phyloP scores from a whole-genome alignment of 2,888 invertebrate species.

The Sepiola atlantica region DNA sequence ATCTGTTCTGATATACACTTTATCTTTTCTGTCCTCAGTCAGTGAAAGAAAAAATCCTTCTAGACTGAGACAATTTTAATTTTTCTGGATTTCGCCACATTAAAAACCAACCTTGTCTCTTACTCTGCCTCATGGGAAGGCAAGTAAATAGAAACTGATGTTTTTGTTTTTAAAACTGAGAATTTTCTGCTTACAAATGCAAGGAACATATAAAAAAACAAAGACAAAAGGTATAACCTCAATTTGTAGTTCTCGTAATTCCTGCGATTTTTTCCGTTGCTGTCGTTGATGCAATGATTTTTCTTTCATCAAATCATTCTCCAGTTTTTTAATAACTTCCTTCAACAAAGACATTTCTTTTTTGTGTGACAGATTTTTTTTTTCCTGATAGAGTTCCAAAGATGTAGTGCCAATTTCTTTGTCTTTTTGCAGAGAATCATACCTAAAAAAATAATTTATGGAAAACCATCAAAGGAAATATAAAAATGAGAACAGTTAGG shows the following conservation, averaged over 20 bases:
- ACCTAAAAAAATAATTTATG: slow-evolving; percentile 54
- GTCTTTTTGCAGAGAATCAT: slow-evolving; percentile 64
- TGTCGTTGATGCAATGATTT: slow-evolving; percentile 69
- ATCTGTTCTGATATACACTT: too few species aligned
- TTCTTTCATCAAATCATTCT: slow-evolving; percentile 72
- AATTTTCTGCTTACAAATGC: not conserved
- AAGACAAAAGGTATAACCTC: slow-evolving; percentile 61
- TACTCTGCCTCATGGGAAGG: too few species aligned
- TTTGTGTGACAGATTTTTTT: slow-evolving; percentile 64
- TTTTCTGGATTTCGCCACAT: too few species aligned
- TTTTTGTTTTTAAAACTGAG: not conserved
- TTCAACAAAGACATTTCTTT: slow-evolving; percentile 71
- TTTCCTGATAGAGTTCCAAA: slow-evolving; percentile 65
- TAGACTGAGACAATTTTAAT: too few species aligned
- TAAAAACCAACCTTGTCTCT: too few species aligned
- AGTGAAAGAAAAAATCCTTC: too few species aligned
- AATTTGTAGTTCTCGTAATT: slow-evolving; percentile 68
- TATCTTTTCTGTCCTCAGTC: too few species aligned
- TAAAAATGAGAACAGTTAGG: not conserved
- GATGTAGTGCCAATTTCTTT: slow-evolving; percentile 71
- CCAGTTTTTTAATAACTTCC: slow-evolving; percentile 68
- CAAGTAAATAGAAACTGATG: too few species aligned
- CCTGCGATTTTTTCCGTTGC: slow-evolving; percentile 67
- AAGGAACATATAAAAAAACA: not conserved
- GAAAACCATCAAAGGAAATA: not conserved